Percentiles rank a stretch among this genome's conserved stretches.
Evolutionary conservation across 2,113 vertebrate species (phyloP).

Genomic region (Eubucco bourcierii): DNA sequence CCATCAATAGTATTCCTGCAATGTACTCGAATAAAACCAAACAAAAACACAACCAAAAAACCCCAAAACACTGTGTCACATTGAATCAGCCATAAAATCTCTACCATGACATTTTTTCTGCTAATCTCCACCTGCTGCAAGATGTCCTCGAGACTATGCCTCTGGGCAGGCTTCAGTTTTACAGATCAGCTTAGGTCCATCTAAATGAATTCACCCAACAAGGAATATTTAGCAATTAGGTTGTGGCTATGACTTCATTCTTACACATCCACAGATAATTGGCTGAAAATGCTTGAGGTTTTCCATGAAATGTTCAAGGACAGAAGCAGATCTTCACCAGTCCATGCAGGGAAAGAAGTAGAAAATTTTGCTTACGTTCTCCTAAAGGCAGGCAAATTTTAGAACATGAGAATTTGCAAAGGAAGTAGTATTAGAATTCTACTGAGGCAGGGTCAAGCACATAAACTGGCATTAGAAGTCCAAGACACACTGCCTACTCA

Average conservation of each 20-base stretch:
- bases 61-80: neutral
- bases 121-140: neutral
- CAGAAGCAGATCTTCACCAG: neutral
- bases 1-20: neutral
- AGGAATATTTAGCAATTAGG: neutral
- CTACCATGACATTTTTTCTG: neutral
- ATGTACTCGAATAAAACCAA: neutral
- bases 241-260: neutral
- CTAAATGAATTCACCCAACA: neutral
- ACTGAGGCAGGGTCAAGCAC: neutral
- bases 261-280: neutral
- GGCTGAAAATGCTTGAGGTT: neutral
- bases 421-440: neutral
- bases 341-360: neutral
- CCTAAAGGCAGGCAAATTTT: neutral
- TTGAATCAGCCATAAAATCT: neutral
- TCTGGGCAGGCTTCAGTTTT: neutral
- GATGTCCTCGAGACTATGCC: neutral
- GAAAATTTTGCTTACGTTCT: neutral
- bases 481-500: neutral
- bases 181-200: neutral
- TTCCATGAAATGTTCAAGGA: neutral
- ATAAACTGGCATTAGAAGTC: neutral
- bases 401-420: neutral
- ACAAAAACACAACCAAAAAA: no score